Percentiles rank a stretch among this genome's conserved stretches.
Evolutionary conservation across 2,113 vertebrate genomes (phyloP).

Genomic region (Raja brachyura): DNA sequence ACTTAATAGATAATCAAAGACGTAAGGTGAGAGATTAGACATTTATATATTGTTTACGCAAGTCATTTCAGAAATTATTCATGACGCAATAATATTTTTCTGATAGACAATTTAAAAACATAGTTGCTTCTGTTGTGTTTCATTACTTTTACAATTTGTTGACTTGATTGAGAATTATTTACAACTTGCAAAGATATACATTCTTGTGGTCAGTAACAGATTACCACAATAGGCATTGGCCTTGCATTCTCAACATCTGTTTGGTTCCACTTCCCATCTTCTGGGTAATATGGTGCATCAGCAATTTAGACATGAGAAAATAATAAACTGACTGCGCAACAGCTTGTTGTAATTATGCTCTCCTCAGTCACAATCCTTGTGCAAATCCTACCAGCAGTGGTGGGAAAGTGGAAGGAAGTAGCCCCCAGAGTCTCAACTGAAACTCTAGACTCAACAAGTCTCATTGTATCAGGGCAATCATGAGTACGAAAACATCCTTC

Average conservation of each 20-base stretch:
- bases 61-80: neutral
- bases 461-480: too few relatives aligned
- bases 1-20: conserved; percentile 17
- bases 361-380: too few relatives aligned
- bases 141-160: neutral
- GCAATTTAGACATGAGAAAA: neutral
- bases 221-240: neutral
- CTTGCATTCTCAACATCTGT: neutral
- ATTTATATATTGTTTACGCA: neutral
- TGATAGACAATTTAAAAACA: too few relatives aligned
- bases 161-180: neutral
- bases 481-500: too few relatives aligned
- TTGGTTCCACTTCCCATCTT: neutral
- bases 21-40: neutral
- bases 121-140: neutral
- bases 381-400: too few relatives aligned
- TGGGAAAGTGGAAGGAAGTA: too few relatives aligned
- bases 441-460: too few relatives aligned
- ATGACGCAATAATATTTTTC: neutral
- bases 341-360: too few relatives aligned
- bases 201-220: neutral
- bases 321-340: neutral
- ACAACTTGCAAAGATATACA: neutral
- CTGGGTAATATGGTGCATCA: neutral
- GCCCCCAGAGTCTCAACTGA: too few relatives aligned